Conservation (phyloP, 2,113 vertebrate species). For the Dromiciops gliroides region DNA sequence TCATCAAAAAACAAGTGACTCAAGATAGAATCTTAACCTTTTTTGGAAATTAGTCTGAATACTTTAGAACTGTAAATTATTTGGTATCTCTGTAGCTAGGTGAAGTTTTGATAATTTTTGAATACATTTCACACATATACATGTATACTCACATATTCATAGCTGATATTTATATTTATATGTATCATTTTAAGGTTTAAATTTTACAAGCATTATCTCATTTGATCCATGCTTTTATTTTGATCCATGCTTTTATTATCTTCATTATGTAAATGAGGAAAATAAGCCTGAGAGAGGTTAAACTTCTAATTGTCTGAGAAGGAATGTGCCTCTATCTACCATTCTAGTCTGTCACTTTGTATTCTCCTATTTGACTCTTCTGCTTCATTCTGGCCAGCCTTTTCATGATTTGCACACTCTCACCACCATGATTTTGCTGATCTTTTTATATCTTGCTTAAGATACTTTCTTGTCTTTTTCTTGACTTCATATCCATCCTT, state of each 20-base stretch:
- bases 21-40: background rate
- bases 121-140: too few species aligned
- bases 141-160: too few species aligned
- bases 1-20: background rate
- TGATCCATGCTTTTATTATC: too few species aligned
- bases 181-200: too few species aligned
- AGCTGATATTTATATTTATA: too few species aligned
- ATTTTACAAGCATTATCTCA: too few species aligned
- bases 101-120: too few species aligned
- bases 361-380: background rate
- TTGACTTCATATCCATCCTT: background rate
- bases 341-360: background rate
- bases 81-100: background rate
- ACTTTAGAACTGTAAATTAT: background rate
- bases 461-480: background rate
- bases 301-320: background rate
- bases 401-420: background rate
- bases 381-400: background rate
- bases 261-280: too few species aligned
- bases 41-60: too few species aligned
- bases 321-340: background rate
- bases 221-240: too few species aligned
- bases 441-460: background rate
- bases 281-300: too few species aligned
- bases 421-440: background rate